phyloP scores from a whole-genome alignment of 2,888 invertebrate species.

The Mycalesis mineus region DNA sequence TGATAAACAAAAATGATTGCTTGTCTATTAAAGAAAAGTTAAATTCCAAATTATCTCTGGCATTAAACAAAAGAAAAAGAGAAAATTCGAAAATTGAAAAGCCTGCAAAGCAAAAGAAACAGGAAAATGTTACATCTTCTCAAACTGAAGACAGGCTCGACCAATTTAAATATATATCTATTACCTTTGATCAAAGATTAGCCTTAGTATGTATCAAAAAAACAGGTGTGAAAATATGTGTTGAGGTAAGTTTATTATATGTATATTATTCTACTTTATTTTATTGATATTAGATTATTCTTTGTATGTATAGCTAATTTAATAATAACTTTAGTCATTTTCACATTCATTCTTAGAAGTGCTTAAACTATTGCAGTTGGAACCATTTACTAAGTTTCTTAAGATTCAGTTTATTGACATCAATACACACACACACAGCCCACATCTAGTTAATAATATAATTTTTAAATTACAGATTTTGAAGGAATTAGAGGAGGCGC shows the following conservation, averaged over 20 bases:
- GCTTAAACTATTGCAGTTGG: too few relatives aligned
- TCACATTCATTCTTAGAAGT: too few relatives aligned
- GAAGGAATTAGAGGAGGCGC: conserved; percentile 84
- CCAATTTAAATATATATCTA: conserved; percentile 49
- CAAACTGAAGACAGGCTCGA: conserved; percentile 29
- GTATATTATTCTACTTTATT: too few relatives aligned
- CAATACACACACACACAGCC: too few relatives aligned
- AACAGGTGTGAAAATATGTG: conserved; percentile 45
- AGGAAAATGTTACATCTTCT: conserved; percentile 26
- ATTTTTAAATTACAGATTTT: conserved; percentile 79
- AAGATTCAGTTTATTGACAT: too few relatives aligned
- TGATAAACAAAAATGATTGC: conserved; percentile 66
- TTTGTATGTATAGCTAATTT: too few relatives aligned
- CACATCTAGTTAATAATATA: neutral
- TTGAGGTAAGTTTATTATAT: conserved; percentile 55
- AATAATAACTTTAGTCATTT: too few relatives aligned
- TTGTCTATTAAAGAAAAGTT: conserved; percentile 68
- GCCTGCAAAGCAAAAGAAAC: conserved; percentile 55
- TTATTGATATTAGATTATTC: too few relatives aligned
- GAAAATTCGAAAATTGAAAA: conserved; percentile 57
- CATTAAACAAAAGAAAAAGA: conserved; percentile 66
- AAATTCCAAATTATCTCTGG: conserved; percentile 64
- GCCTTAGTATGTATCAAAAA: conserved; percentile 60
- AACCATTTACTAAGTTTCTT: too few relatives aligned
- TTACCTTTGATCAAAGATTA: conserved; percentile 54